A percentile compares a stretch with the other conserved stretches of the same genome.
These are phyloP conservation scores for Halocynthia roretzi DNA, from an alignment of 23 tunicate genomes.

Conservation along the genomic window DNA sequence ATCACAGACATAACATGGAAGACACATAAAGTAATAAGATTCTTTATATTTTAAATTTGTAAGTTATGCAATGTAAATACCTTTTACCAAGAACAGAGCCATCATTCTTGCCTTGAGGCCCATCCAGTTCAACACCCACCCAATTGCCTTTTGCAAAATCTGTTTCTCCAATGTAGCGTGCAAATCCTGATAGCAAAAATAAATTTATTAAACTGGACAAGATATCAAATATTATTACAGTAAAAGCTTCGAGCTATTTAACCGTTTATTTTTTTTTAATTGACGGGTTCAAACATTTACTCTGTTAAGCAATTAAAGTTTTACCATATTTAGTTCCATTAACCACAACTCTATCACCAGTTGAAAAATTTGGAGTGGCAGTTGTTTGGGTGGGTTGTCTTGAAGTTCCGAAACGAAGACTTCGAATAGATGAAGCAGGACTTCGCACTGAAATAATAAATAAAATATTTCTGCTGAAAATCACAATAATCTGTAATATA, in stretches of 20 bases:
- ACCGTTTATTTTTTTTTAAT: not conserved
- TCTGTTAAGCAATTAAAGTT: not conserved
- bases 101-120: constrained; percentile 89
- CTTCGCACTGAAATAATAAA: constrained; percentile 31
- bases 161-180: constrained; percentile 79
- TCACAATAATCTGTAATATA: too few relatives aligned
- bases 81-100: constrained; percentile 80
- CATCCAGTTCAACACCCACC: constrained; percentile 97
- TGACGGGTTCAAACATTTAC: not conserved
- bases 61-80: constrained; percentile 8
- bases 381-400: not conserved
- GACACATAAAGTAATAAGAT: not conserved
- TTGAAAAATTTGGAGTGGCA: constrained; percentile 25
- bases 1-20: not conserved
- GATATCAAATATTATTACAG: not conserved
- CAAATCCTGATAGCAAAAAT: constrained; percentile 37
- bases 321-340: constrained; percentile 68
- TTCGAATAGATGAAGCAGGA: constrained; percentile 74
- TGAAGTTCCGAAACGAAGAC: constrained; percentile 47
- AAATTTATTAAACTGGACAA: not conserved
- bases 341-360: constrained; percentile 61
- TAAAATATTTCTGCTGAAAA: too few relatives aligned
- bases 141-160: constrained; percentile 94
- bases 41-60: not conserved
- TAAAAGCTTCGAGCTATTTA: not conserved